Evolutionary conservation across 2,888 invertebrate species (phyloP).

Genomic region (Drosophila acutilabella): DNA sequence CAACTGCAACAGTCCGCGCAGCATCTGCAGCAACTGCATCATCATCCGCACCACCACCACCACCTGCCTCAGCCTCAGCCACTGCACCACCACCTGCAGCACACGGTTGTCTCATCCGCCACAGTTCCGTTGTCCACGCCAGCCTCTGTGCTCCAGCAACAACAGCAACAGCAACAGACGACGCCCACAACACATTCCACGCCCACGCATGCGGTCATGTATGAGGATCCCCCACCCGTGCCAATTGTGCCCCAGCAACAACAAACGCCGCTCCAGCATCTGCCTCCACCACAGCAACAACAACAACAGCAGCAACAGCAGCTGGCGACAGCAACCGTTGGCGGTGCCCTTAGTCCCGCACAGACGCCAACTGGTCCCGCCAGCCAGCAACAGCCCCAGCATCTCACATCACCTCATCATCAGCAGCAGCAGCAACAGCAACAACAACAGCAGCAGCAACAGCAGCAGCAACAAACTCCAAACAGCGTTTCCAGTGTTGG

Average conservation of each 20-base stretch:
- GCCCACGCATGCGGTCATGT: conserved; percentile 87
- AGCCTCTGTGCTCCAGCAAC: conserved; percentile 69
- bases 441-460: conserved; percentile 71
- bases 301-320: conserved; percentile 55
- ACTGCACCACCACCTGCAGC: conserved; percentile 78
- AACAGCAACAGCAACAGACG: conserved; percentile 83
- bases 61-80: conserved; percentile 86
- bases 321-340: conserved; percentile 80
- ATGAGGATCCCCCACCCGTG: conserved; percentile 86
- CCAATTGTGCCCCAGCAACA: conserved; percentile 80
- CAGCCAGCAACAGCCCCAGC: conserved; percentile 76
- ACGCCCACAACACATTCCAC: conserved; percentile 86
- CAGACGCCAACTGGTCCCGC: conserved; percentile 80
- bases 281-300: conserved; percentile 70
- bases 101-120: conserved; percentile 65
- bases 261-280: conserved; percentile 63
- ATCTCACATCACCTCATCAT: conserved; percentile 81
- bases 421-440: conserved; percentile 72
- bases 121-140: conserved; percentile 69
- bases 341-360: conserved; percentile 81
- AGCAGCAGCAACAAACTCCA: conserved; percentile 78
- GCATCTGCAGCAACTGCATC: conserved; percentile 86
- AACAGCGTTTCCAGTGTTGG: conserved; percentile 83
- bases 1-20: conserved; percentile 76
- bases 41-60: conserved; percentile 86